Evolutionary conservation across 2,888 invertebrate species (phyloP).

Genomic region (Conus canariensis): DNA sequence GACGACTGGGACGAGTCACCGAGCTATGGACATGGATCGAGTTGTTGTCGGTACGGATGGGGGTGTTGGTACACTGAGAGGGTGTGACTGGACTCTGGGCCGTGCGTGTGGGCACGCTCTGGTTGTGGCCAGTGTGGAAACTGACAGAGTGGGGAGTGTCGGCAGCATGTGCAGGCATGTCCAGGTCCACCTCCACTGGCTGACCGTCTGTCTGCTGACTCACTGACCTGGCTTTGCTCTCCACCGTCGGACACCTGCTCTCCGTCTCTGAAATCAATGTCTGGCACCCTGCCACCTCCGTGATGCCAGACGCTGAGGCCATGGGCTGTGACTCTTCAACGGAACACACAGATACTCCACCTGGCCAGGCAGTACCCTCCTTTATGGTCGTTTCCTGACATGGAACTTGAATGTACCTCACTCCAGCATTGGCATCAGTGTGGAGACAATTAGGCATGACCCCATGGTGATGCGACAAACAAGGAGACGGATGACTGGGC

Average conservation of each 20-base stretch:
- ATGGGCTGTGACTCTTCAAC: not conserved
- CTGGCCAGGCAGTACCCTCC: not conserved
- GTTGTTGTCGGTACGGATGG: not conserved
- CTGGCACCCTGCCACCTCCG: not conserved
- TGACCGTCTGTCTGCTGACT: conserved; percentile 20
- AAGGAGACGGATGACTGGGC: not conserved
- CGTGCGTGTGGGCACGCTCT: conserved; percentile 7
- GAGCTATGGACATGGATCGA: not conserved
- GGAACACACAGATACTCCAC: not conserved
- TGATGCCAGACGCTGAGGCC: not conserved
- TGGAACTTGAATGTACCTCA: not conserved
- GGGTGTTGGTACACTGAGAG: conserved; percentile 14
- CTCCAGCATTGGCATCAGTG: not conserved
- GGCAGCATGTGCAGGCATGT: not conserved
- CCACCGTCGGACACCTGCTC: not conserved
- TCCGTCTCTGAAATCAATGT: not conserved
- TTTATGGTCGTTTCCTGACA: not conserved
- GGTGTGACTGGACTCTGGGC: conserved; percentile 14
- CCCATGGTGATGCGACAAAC: not conserved
- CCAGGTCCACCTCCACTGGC: conserved; percentile 4
- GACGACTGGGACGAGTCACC: not conserved
- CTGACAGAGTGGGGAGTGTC: not conserved
- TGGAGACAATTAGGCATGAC: not conserved
- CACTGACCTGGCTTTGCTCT: conserved; percentile 24
- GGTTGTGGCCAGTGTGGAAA: not conserved